Conservation (phyloP, 2,888 invertebrate species). For the Cistogaster globosa region DNA sequence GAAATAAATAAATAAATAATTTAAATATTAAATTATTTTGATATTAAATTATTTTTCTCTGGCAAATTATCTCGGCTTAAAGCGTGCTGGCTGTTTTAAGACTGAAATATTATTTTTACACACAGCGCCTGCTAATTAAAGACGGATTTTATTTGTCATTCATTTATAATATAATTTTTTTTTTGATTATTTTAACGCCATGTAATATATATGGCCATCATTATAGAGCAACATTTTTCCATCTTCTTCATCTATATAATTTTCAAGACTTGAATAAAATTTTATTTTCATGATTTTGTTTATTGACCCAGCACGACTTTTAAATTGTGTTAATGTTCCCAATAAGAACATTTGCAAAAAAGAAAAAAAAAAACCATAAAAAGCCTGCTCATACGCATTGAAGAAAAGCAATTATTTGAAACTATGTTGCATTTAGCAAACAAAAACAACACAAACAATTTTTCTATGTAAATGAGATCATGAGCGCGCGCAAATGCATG, state of each 20-base stretch:
- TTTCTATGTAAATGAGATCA: conserved; percentile 52
- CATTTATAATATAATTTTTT: conserved; percentile 7
- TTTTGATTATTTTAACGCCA: conserved; percentile 19
- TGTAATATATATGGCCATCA: conserved; percentile 3
- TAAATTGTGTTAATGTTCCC: conserved; percentile 68
- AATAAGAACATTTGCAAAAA: conserved; percentile 27
- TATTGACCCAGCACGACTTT: conserved; percentile 69
- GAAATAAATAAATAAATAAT: no score
- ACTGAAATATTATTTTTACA: conserved; percentile 24
- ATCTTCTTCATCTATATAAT: conserved; percentile 39
- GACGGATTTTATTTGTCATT: conserved; percentile 39
- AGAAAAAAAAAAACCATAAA: background rate
- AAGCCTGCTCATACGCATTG: background rate
- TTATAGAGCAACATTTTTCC: background rate
- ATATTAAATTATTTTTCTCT: no score
- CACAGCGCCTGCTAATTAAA: conserved; percentile 11
- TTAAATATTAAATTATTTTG: no score
- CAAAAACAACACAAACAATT: background rate
- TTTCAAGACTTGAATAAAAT: conserved; percentile 25
- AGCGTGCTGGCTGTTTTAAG: conserved; percentile 48
- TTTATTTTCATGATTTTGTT: conserved; percentile 33
- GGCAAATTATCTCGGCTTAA: conserved; percentile 45
- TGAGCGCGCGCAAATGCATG: conserved; percentile 44
- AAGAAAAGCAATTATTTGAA: conserved; percentile 25
- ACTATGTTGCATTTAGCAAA: conserved; percentile 65